These are phyloP conservation scores for Melanotaenia maccullochi DNA, from an alignment of 2,797 vertebrate species.

Conservation along the genomic window DNA sequence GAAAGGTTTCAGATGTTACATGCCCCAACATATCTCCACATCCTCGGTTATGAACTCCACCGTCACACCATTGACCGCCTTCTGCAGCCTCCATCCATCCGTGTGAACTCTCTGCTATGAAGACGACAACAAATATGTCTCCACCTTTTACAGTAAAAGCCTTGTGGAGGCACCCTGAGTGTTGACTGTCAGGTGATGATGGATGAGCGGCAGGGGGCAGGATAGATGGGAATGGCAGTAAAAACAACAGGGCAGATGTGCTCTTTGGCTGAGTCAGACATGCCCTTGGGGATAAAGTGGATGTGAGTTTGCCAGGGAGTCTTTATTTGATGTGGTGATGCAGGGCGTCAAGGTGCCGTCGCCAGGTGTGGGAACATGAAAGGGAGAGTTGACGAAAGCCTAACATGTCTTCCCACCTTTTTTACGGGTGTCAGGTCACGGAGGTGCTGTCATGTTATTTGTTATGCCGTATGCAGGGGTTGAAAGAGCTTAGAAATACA, in stretches of 20 bases:
- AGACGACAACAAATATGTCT: conserved; percentile 29
- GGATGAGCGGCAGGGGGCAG: conserved; percentile 67
- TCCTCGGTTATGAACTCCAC: conserved; percentile 61
- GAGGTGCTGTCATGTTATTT: conserved; percentile 37
- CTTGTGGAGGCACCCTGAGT: conserved; percentile 54
- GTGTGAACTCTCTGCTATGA: conserved; percentile 46
- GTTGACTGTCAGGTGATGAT: conserved; percentile 68
- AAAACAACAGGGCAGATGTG: conserved; percentile 81
- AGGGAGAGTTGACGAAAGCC: conserved; percentile 73
- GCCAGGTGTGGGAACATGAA: conserved; percentile 83
- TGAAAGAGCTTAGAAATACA: conserved; percentile 19
- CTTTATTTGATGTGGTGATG: conserved; percentile 77
- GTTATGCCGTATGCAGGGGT: conserved; percentile 18
- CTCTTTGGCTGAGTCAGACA: conserved; percentile 72
- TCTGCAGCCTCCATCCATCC: conserved; percentile 33
- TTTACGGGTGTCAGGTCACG: conserved; percentile 28
- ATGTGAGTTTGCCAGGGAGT: conserved; percentile 59
- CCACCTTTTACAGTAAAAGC: conserved; percentile 73
- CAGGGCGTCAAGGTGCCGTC: conserved; percentile 49
- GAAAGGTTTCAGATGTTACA: neutral
- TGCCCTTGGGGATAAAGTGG: conserved; percentile 53
- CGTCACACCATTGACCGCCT: conserved; percentile 42
- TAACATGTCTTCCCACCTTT: conserved; percentile 32
- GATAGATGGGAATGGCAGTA: conserved; percentile 77
- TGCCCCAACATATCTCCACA: conserved; percentile 25